Evolutionary conservation across 2,113 vertebrate genomes (phyloP).

Genomic region (Indri indri): DNA sequence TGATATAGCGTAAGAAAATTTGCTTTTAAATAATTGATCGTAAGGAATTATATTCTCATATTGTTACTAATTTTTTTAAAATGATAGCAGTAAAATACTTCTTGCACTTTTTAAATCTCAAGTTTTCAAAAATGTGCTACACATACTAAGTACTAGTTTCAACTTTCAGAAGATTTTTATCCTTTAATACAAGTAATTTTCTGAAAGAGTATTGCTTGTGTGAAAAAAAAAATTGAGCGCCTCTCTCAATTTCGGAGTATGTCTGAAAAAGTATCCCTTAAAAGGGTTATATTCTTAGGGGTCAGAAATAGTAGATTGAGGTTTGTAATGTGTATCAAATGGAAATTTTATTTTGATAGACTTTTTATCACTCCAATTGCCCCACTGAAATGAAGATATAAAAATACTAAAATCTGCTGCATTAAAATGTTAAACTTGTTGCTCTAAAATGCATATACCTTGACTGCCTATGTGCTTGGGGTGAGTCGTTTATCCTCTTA

Average conservation of each 20-base stretch:
- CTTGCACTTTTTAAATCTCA: constrained; percentile 38
- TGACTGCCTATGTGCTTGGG: constrained; percentile 32
- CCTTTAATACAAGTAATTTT: constrained; percentile 71
- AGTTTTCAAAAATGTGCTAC: constrained; percentile 45
- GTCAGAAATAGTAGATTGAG: constrained; percentile 61
- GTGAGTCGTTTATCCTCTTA: constrained; percentile 65
- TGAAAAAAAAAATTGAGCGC: constrained; percentile 66
- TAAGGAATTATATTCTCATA: constrained; percentile 26
- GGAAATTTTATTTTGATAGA: constrained; percentile 75
- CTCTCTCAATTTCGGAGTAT: constrained; percentile 48
- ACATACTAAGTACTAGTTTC: constrained; percentile 48
- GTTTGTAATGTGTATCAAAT: constrained; percentile 69
- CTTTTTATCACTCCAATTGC: constrained; percentile 50
- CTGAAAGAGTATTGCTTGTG: constrained; percentile 53
- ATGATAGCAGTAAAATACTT: constrained; percentile 11
- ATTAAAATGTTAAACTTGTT: constrained; percentile 65
- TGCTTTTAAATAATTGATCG: neutral
- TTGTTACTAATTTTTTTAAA: constrained; percentile 26
- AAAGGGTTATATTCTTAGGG: constrained; percentile 54
- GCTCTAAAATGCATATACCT: constrained; percentile 62
- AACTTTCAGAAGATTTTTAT: constrained; percentile 63
- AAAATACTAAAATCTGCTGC: constrained; percentile 59
- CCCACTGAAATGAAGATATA: constrained; percentile 31
- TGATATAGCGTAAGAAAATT: neutral
- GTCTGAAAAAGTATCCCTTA: constrained; percentile 51